Evolutionary conservation across 64 coral and sea anemone species (phyloP).

Genomic region (Actinia tenebrosa): DNA sequence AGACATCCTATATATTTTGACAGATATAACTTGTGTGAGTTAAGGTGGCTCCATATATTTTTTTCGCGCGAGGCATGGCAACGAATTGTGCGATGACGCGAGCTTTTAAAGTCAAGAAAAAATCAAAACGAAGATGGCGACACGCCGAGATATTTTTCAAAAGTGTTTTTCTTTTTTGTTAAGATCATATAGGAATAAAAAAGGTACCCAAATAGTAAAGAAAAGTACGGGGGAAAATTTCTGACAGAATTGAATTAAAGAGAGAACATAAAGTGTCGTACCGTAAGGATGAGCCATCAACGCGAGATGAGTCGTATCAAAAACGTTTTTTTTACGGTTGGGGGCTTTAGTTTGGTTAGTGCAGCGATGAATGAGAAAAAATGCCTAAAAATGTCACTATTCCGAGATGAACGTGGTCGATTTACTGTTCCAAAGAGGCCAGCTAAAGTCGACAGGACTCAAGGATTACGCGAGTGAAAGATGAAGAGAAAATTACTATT

Average conservation of each 20-base stretch:
- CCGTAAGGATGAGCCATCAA: neutral
- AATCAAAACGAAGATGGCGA: neutral
- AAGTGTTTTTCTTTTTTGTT: neutral
- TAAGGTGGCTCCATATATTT: neutral
- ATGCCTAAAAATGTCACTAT: neutral
- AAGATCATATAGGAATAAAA: neutral
- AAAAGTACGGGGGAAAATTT: neutral
- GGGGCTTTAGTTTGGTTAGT: neutral
- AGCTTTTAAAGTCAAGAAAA: slow-evolving; percentile 8
- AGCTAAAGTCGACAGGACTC: neutral
- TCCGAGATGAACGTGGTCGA: neutral
- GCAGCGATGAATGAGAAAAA: neutral
- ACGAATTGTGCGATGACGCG: neutral
- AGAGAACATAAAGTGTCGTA: neutral
- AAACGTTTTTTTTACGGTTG: neutral
- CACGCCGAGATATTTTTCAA: neutral
- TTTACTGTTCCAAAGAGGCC: neutral
- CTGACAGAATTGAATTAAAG: neutral
- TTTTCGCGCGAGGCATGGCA: slow-evolving; percentile 9
- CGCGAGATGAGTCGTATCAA: neutral
- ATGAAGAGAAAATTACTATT: neutral
- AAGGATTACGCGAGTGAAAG: neutral
- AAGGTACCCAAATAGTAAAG: neutral
- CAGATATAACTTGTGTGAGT: neutral
- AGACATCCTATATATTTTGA: too few relatives aligned